Conservation (phyloP, 2,113 vertebrate genomes). For the Hypomesus transpacificus region DNA sequence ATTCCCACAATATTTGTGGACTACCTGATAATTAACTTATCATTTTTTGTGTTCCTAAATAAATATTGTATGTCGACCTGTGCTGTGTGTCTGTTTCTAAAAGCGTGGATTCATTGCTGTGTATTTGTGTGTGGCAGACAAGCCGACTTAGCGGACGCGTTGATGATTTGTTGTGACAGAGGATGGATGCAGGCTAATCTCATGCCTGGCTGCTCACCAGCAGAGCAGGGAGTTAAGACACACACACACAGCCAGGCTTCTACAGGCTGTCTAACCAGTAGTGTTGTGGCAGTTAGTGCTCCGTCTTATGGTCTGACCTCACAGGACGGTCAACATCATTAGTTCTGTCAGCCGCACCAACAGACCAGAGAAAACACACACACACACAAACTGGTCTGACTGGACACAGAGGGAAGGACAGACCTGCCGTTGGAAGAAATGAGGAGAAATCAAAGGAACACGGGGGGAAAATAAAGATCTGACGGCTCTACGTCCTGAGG, state of each 20-base stretch:
- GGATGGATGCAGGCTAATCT: constrained; percentile 39
- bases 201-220: constrained; percentile 22
- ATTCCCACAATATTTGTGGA: constrained; percentile 88
- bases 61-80: constrained; percentile 82
- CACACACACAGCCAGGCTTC: not conserved
- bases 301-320: too few relatives aligned
- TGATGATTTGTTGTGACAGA: constrained; percentile 24
- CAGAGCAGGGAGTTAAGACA: not conserved
- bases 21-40: constrained; percentile 87
- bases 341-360: constrained; percentile 25
- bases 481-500: constrained; percentile 37
- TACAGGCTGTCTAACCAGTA: not conserved
- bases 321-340: constrained; percentile 38
- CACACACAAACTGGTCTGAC: constrained; percentile 33
- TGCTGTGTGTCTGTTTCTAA: not conserved
- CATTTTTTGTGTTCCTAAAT: constrained; percentile 86
- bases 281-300: not conserved
- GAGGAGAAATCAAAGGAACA: too few relatives aligned
- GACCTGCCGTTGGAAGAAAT: constrained; percentile 3
- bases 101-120: not conserved
- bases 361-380: constrained; percentile 1
- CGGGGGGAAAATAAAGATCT: too few relatives aligned
- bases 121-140: constrained; percentile 2
- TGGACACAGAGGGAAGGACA: constrained; percentile 8
- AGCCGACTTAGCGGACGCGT: not conserved